Percentiles rank a stretch among this genome's conserved stretches.
phyloP scores from a whole-genome alignment of 2,888 invertebrate genomes.

The Caenorhabditis wallacei region DNA sequence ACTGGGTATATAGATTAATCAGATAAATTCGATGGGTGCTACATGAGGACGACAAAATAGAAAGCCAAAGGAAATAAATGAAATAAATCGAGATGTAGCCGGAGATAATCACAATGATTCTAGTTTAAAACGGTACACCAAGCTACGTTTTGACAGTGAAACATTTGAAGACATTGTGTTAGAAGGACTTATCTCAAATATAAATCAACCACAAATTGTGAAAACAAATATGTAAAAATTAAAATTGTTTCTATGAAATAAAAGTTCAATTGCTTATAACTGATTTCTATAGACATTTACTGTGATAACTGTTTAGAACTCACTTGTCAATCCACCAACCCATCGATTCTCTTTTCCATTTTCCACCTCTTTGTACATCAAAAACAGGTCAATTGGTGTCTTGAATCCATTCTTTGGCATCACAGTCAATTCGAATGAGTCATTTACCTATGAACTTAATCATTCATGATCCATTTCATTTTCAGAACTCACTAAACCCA shows the following conservation, averaged over 20 bases:
- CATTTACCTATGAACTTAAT: conserved; percentile 25
- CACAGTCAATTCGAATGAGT: conserved; percentile 56
- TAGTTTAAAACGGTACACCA: conserved; percentile 8
- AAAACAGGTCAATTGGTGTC: conserved; percentile 51
- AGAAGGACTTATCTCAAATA: background rate
- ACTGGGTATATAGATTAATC: background rate
- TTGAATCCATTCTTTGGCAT: conserved; percentile 6
- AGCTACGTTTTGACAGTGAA: conserved; percentile 11
- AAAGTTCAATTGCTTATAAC: too few species aligned
- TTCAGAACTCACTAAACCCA: conserved; percentile 38
- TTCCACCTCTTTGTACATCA: conserved; percentile 52
- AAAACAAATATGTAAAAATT: background rate
- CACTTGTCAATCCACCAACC: conserved; percentile 50
- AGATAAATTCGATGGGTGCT: background rate
- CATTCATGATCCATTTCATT: background rate
- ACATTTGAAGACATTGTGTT: background rate
- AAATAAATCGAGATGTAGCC: conserved; percentile 7
- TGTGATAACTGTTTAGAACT: background rate
- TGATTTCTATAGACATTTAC: background rate
- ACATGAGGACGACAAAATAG: background rate
- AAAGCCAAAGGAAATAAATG: background rate
- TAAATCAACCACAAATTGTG: background rate
- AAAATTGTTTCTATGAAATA: background rate
- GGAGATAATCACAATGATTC: conserved; percentile 1
- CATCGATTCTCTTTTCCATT: conserved; percentile 27